Percentiles rank a stretch among this genome's conserved stretches.
Evolutionary conservation across 1,140 invertebrate species (phyloP).

Genomic region (Hyposmocoma kahamanoa): DNA sequence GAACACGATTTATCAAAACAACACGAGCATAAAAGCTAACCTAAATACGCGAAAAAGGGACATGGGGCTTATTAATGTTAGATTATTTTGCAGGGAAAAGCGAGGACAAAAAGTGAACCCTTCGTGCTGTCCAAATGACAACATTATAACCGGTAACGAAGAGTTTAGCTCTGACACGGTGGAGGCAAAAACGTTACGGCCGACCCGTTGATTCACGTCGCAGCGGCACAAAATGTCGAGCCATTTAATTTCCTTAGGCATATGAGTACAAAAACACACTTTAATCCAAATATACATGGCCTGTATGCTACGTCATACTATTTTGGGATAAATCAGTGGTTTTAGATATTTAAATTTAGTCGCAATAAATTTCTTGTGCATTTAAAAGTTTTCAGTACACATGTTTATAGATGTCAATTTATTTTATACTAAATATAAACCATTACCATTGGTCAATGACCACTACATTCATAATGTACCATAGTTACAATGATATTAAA

Average conservation of each 20-base stretch:
- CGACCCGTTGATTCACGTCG: not conserved
- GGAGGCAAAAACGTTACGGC: not conserved
- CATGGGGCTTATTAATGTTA: conserved; percentile 48
- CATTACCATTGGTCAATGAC: too few relatives aligned
- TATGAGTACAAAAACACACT: conserved; percentile 2
- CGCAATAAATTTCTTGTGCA: too few relatives aligned
- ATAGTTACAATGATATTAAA: too few relatives aligned
- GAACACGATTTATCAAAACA: conserved; percentile 20
- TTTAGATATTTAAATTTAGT: too few relatives aligned
- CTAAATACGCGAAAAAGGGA: conserved; percentile 32
- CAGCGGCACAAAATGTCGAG: not conserved
- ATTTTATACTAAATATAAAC: too few relatives aligned
- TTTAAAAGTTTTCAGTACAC: too few relatives aligned
- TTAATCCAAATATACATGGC: not conserved
- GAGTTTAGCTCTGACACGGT: conserved; percentile 9
- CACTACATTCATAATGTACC: too few relatives aligned
- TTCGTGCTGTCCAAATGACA: conserved; percentile 40
- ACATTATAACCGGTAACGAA: conserved; percentile 36
- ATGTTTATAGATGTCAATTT: too few relatives aligned
- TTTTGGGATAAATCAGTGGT: too few relatives aligned
- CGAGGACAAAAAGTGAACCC: conserved; percentile 32
- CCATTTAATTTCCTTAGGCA: not conserved
- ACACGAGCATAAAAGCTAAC: conserved; percentile 21
- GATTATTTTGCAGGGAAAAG: conserved; percentile 49
- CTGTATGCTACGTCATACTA: too few relatives aligned